Conservation (phyloP, 2,888 invertebrate genomes). For the Aethes cnicana region DNA sequence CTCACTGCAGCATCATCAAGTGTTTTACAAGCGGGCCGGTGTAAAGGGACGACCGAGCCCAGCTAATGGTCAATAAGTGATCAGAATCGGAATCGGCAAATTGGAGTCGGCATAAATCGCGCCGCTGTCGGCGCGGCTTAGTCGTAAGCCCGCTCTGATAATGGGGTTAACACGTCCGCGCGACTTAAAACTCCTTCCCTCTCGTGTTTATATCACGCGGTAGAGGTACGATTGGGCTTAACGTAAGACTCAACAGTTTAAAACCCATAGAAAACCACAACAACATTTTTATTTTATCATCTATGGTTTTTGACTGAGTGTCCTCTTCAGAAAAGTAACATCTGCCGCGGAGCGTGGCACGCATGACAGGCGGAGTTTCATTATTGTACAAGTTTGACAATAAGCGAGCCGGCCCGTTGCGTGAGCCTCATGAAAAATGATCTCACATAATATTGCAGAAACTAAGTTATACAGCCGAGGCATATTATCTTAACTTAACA, state of each 20-base stretch:
- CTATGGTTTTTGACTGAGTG: too few relatives aligned
- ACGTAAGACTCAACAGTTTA: too few relatives aligned
- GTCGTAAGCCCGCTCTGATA: conserved; percentile 68
- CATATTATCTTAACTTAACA: too few relatives aligned
- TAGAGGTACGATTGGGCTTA: too few relatives aligned
- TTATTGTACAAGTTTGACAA: conserved; percentile 68
- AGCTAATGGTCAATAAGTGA: conserved; percentile 66
- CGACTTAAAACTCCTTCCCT: conserved; percentile 60
- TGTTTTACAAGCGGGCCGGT: background rate
- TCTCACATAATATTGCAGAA: background rate
- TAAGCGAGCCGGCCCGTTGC: conserved; percentile 43
- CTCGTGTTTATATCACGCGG: conserved; percentile 34
- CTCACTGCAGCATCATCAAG: too few relatives aligned
- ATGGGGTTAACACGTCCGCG: conserved; percentile 72
- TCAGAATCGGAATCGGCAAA: conserved; percentile 64
- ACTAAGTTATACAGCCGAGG: too few relatives aligned
- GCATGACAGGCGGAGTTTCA: conserved; percentile 48
- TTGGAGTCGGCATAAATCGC: conserved; percentile 72
- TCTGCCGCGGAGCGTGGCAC: conserved; percentile 34
- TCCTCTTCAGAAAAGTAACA: conserved; percentile 37
- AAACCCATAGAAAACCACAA: too few relatives aligned
- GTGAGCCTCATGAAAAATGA: conserved; percentile 28
- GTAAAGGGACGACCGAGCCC: background rate
- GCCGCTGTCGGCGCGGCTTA: conserved; percentile 65
- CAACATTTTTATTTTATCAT: too few relatives aligned